Conservation (phyloP, 2,797 vertebrate genomes). For the Chromobotia macracanthus region DNA sequence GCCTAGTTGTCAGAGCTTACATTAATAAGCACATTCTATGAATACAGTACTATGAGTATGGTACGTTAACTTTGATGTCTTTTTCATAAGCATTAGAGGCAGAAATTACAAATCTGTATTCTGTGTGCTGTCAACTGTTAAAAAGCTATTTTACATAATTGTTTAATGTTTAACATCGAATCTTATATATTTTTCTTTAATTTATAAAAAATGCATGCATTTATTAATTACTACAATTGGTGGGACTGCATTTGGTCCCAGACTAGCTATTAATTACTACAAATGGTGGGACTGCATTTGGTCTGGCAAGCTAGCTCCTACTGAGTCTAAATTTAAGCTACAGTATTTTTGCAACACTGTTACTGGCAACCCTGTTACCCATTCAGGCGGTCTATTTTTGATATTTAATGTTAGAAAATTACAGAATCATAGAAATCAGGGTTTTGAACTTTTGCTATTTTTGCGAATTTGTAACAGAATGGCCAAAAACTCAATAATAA, state of each 20-base stretch:
- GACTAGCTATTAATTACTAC: neutral
- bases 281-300: neutral
- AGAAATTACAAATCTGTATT: too few relatives aligned
- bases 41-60: neutral
- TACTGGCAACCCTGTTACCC: neutral
- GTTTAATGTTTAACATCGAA: neutral
- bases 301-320: neutral
- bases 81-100: neutral
- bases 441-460: too few relatives aligned
- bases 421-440: too few relatives aligned
- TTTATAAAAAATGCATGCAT: too few relatives aligned
- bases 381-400: neutral
- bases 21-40: neutral
- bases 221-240: too few relatives aligned
- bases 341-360: neutral
- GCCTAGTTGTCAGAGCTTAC: conserved; percentile 35
- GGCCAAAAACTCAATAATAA: too few relatives aligned
- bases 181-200: neutral
- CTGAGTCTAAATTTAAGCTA: neutral
- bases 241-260: neutral
- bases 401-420: too few relatives aligned
- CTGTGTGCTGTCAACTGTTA: too few relatives aligned
- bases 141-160: too few relatives aligned
- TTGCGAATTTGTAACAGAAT: too few relatives aligned
- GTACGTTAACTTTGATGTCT: neutral